Base-by-base conservation (phyloP, 2,888 invertebrate species). In the Eumacrocentrus americanus region DNA sequence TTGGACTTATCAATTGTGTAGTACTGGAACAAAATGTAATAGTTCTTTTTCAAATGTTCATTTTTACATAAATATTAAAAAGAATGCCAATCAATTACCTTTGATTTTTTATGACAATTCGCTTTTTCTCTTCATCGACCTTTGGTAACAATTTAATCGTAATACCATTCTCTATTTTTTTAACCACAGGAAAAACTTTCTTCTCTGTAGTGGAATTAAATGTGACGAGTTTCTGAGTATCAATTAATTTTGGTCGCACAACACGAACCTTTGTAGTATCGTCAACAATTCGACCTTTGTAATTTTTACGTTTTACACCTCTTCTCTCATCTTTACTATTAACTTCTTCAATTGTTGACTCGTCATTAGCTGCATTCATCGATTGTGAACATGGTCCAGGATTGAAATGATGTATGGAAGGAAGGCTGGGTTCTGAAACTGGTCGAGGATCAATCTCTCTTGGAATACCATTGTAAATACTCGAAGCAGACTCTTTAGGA, bases 61-160 rank as follows among this genome's bases (percentile, higher is more conserved):
- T 35, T 46, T 23, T 42, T 3, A 18, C 5, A 12, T 44, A 37
- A 51, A 22, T 5, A 58, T 44, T 25, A 51, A 60, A 40, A 53
- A 22, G 55, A 58, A 7, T 47, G 20, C 9, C 4, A 29, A 47
- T 29, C 35, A 57, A 34, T 44, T 70, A 78, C 78, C 70, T 74
- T 20, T 72, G 62, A 67, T 73, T 61, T 65, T 72, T 77, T 52
- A 78, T 69, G 2, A 79, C 57, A 44, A 79, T 79, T 34, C 70
- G 70, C 54, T 76, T 78, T n/a, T 68, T 74, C 12, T 47, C 65
- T 12, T 66, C 63, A 23, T 68, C 64, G n/a, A 14, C 11, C 34
- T 65, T 65, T 1, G 70, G 62, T 16, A 73, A 53, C 46, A 76
- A 62, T 63, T 74, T 77, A 9, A 78, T 75, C 11, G 61, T 74